These are phyloP conservation scores for Prolemur simus DNA, from an alignment of 2,113 vertebrate genomes.

Conservation along the genomic window DNA sequence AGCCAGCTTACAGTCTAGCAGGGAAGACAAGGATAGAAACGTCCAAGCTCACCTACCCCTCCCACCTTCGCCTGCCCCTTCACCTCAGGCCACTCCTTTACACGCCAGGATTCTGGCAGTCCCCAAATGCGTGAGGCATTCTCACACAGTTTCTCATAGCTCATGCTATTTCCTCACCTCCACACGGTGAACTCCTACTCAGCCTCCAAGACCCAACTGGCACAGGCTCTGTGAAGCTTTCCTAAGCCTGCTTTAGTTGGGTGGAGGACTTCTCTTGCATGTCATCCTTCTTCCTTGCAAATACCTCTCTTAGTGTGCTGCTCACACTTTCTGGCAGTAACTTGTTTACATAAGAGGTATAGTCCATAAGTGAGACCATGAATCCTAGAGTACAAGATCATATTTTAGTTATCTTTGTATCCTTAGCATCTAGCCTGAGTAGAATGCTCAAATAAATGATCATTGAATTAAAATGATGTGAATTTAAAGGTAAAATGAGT, in stretches of 20 bases:
- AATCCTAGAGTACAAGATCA: neutral
- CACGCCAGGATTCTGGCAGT: neutral
- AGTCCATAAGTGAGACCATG: fast-evolving
- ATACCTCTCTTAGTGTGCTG: fast-evolving
- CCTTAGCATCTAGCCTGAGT: neutral
- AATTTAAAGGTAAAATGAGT: neutral
- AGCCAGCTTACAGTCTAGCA: neutral
- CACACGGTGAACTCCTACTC: neutral
- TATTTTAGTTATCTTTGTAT: neutral
- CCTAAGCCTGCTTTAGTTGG: neutral
- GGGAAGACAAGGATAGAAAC: neutral
- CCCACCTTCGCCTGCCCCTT: neutral
- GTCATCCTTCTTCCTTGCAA: neutral
- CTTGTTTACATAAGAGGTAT: neutral
- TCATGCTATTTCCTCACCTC: neutral
- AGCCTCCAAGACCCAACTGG: neutral
- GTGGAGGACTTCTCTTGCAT: neutral
- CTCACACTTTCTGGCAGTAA: neutral
- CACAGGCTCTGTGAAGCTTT: neutral
- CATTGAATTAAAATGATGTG: neutral
- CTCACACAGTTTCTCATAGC: neutral
- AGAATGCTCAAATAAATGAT: neutral
- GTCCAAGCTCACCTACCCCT: neutral
- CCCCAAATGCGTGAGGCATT: fast-evolving
- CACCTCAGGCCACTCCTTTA: neutral